These are phyloP conservation scores for Oreortyx pictus DNA, from an alignment of 2,797 vertebrate genomes.

Conservation along the genomic window DNA sequence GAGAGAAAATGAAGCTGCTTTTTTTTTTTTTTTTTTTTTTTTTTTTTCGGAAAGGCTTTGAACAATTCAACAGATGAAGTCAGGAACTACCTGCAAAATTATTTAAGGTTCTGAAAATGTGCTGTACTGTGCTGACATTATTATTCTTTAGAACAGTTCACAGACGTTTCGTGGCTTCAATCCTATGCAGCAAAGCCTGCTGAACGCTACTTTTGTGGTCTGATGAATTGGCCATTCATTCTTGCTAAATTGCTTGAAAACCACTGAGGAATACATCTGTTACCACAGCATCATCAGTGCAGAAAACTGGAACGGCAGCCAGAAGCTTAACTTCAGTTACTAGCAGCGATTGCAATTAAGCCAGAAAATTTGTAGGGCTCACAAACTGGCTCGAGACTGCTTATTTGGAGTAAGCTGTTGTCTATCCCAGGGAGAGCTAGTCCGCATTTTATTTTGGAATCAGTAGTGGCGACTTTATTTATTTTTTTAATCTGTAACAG, in stretches of 20 bases:
- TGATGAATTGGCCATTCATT: neutral
- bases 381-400: neutral
- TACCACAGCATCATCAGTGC: neutral
- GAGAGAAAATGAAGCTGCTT: neutral
- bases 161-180: neutral
- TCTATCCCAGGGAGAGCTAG: neutral
- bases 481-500: neutral
- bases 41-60: neutral
- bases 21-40: neutral
- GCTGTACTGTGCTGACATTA: neutral
- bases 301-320: neutral
- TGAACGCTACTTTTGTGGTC: neutral
- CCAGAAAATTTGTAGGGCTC: neutral
- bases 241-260: neutral
- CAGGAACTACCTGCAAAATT: accelerated
- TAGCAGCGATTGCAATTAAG: neutral
- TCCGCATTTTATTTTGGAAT: neutral
- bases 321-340: neutral
- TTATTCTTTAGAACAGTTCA: neutral
- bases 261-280: neutral
- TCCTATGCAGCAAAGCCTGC: neutral
- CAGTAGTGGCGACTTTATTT: neutral
- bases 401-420: neutral
- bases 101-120: neutral
- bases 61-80: neutral